Evolutionary conservation across 2,797 vertebrate genomes (phyloP).

Genomic region (Chaenodraco wilsoni): DNA sequence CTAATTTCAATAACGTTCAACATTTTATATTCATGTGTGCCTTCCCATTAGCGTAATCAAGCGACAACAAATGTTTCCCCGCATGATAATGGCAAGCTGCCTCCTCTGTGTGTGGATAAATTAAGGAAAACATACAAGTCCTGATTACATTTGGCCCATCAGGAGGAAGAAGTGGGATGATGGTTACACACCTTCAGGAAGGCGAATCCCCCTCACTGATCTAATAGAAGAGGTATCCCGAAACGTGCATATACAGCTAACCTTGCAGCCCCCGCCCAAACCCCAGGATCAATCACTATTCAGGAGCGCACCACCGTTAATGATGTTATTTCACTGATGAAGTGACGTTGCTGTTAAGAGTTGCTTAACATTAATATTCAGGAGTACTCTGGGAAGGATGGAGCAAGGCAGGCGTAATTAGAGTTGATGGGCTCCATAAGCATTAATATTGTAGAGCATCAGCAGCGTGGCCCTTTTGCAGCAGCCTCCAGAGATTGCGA

Average conservation of each 20-base stretch:
- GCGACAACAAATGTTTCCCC: slow-evolving; percentile 85
- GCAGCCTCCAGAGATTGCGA: slow-evolving; percentile 43
- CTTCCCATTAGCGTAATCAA: slow-evolving; percentile 87
- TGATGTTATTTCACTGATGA: slow-evolving; percentile 80
- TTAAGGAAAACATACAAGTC: slow-evolving; percentile 79
- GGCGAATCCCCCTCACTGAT: slow-evolving; percentile 60
- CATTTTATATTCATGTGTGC: slow-evolving; percentile 84
- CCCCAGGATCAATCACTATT: slow-evolving; percentile 77
- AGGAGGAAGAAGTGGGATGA: slow-evolving; percentile 53
- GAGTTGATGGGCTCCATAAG: slow-evolving; percentile 76
- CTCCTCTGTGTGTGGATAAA: slow-evolving; percentile 75
- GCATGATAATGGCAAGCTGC: slow-evolving; percentile 82
- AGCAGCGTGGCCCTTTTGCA: slow-evolving; percentile 60
- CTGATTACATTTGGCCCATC: slow-evolving; percentile 80
- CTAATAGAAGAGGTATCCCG: slow-evolving; percentile 64
- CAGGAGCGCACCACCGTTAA: slow-evolving; percentile 71
- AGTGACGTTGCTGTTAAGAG: slow-evolving; percentile 71
- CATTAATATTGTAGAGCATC: slow-evolving; percentile 77
- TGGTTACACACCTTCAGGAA: slow-evolving; percentile 55
- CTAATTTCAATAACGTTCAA: slow-evolving; percentile 88
- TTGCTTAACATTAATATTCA: slow-evolving; percentile 81
- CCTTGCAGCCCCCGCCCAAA: slow-evolving; percentile 64
- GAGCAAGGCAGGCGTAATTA: slow-evolving; percentile 74
- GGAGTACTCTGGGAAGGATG: slow-evolving; percentile 61
- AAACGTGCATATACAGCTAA: slow-evolving; percentile 68